phyloP scores from a whole-genome alignment of 2,888 invertebrate species.

The Branchipolynoe longqiensis region DNA sequence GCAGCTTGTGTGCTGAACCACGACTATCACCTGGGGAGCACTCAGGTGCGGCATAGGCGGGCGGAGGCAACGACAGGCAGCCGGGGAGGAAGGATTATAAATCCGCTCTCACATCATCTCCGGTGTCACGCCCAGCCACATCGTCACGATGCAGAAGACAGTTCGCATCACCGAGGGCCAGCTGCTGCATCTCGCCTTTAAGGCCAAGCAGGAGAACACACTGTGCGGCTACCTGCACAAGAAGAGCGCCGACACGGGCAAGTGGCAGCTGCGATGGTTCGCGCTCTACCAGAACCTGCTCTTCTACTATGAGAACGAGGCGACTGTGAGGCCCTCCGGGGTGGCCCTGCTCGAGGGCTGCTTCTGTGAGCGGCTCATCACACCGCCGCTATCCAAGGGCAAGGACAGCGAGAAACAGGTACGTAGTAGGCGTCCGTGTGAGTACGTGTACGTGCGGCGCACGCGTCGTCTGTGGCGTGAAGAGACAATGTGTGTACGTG shows the following conservation, averaged over 20 bases:
- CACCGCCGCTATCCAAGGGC: slow-evolving; percentile 74
- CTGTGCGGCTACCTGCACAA: slow-evolving; percentile 92
- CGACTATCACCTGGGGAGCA: too few species aligned
- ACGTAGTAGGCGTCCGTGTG: too few species aligned
- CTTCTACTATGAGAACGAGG: slow-evolving; percentile 94
- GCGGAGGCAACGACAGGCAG: neutral
- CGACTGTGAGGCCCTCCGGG: slow-evolving; percentile 89
- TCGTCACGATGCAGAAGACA: slow-evolving; percentile 88
- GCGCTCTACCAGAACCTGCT: slow-evolving; percentile 89
- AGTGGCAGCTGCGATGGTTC: slow-evolving; percentile 88
- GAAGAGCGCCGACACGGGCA: slow-evolving; percentile 90
- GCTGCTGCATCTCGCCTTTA: slow-evolving; percentile 90
- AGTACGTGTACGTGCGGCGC: too few species aligned
- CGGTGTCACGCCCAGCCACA: too few species aligned
- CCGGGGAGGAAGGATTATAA: neutral
- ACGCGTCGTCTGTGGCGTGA: too few species aligned
- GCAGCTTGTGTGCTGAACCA: too few species aligned
- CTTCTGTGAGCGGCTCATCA: slow-evolving; percentile 84
- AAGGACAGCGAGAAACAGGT: slow-evolving; percentile 80
- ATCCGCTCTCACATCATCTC: neutral
- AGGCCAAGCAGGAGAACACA: slow-evolving; percentile 92
- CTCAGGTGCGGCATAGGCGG: neutral
- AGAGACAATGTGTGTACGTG: too few species aligned
- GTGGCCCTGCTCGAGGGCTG: slow-evolving; percentile 93
- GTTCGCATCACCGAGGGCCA: slow-evolving; percentile 92